A percentile compares a stretch with the other conserved stretches of the same genome.
These are phyloP conservation scores for Laodelphax striatellus DNA, from an alignment of 1,140 invertebrate genomes.

Conservation along the genomic window DNA sequence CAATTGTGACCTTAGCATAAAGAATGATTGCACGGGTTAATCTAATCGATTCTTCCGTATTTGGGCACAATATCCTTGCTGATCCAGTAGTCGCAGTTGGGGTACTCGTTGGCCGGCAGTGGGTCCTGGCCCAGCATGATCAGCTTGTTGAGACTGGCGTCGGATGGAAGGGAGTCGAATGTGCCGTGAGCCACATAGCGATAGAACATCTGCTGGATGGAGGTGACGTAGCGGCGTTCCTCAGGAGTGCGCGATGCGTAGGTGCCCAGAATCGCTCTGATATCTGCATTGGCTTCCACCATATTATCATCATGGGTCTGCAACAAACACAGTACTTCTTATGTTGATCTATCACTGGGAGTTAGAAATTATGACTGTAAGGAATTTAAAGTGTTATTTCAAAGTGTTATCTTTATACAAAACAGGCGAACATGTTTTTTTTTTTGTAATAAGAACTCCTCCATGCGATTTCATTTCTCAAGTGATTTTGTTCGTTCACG, in stretches of 20 bases:
- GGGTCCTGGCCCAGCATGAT: slow-evolving; percentile 58
- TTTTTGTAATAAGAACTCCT: too few species aligned
- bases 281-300: slow-evolving; percentile 52
- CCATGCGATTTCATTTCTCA: too few species aligned
- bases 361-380: too few species aligned
- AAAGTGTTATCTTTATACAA: too few species aligned
- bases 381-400: too few species aligned
- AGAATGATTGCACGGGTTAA: neutral
- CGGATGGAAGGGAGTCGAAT: slow-evolving; percentile 39
- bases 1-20: too few species aligned
- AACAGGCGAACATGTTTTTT: too few species aligned
- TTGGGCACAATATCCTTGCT: slow-evolving; percentile 56
- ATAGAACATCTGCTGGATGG: slow-evolving; percentile 72
- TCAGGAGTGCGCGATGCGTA: slow-evolving; percentile 55
- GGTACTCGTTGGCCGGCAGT: slow-evolving; percentile 43
- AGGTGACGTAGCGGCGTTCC: slow-evolving; percentile 56
- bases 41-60: slow-evolving; percentile 37
- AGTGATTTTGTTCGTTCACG: too few species aligned
- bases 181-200: slow-evolving; percentile 62
- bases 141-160: slow-evolving; percentile 21
- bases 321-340: neutral
- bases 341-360: too few species aligned
- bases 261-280: slow-evolving; percentile 64
- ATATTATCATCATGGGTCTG: slow-evolving; percentile 36
- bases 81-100: slow-evolving; percentile 64